Percentiles rank a stretch among this genome's conserved stretches.
Conservation (phyloP, 2,888 invertebrate species). For the Phragmatobia fuliginosa region DNA sequence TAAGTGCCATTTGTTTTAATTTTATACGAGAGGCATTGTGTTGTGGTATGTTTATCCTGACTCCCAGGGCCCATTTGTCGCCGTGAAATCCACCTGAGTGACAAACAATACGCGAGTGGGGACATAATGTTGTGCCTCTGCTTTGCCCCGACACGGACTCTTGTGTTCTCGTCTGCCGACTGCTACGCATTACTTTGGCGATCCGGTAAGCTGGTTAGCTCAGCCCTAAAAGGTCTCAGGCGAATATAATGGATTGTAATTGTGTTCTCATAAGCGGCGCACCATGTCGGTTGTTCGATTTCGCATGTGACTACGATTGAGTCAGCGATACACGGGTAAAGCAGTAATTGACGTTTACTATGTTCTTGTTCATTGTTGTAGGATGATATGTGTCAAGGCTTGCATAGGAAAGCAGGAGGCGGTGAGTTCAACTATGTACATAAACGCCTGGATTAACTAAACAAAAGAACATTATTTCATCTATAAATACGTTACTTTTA, state of each 20-base stretch:
- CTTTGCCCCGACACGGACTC: conserved; percentile 67
- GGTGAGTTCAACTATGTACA: conserved; percentile 36
- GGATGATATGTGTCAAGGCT: conserved; percentile 56
- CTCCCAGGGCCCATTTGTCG: conserved; percentile 81
- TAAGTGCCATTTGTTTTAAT: conserved; percentile 67
- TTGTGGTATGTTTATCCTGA: conserved; percentile 69
- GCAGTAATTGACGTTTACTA: conserved; percentile 77
- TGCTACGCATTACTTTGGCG: conserved; percentile 55
- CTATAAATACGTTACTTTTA: neutral
- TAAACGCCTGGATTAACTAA: conserved; percentile 33
- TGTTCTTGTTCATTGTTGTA: conserved; percentile 59
- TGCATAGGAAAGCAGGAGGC: conserved; percentile 40
- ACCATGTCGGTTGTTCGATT: conserved; percentile 67
- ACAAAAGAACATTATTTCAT: conserved; percentile 20
- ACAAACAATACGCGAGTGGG: conserved; percentile 77
- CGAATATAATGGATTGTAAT: conserved; percentile 83
- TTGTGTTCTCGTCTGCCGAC: conserved; percentile 67
- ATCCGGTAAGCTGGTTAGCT: conserved; percentile 69
- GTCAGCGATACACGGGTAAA: conserved; percentile 73
- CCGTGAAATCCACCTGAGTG: conserved; percentile 78
- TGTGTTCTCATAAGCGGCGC: conserved; percentile 81
- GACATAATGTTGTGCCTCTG: conserved; percentile 78
- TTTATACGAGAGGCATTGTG: conserved; percentile 69
- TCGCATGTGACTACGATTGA: conserved; percentile 72
- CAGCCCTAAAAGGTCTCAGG: conserved; percentile 74